phyloP scores from a whole-genome alignment of 2,113 vertebrate genomes.

The sheep (Ovis aries) region ARS-UI_Ramb_v3.0 NC_056055.1:202353001-202353500 shows the following conservation, averaged over 20 bases:
- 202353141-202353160: neutral
- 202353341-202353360: neutral
- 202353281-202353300: neutral
- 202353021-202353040: slow-evolving; percentile 2
- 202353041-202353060: neutral
- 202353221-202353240: neutral
- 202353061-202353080: neutral
- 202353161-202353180: slow-evolving; percentile 7
- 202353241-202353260: neutral
- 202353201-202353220: neutral
- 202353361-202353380: neutral
- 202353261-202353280: neutral
- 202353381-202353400: neutral
- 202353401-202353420: neutral
- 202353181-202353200: neutral
- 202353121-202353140: neutral
- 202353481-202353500: neutral
- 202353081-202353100: neutral
- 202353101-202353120: neutral
- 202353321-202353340: neutral
- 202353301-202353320: neutral
- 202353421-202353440: neutral
- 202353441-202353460: neutral
- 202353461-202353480: neutral
- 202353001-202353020: slow-evolving; percentile 33